A percentile compares a stretch with the other conserved stretches of the same genome.
Conservation (phyloP, 2,888 invertebrate genomes). For the Nomada hirtipes region DNA sequence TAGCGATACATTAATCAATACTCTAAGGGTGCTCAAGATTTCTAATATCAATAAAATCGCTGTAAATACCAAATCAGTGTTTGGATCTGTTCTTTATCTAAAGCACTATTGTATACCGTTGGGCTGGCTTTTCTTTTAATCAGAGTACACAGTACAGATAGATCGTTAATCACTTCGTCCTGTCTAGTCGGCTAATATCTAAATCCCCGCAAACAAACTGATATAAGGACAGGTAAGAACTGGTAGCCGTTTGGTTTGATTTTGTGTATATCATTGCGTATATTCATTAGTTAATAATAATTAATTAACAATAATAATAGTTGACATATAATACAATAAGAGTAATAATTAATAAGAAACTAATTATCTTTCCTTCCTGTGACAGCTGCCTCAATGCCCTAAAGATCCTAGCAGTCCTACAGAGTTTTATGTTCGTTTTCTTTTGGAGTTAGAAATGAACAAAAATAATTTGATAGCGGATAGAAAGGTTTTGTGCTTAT, state of each 20-base stretch:
- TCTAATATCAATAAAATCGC: conserved; percentile 20
- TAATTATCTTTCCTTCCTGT: conserved; percentile 82
- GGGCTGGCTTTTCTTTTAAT: background rate
- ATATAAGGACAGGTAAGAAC: conserved; percentile 3
- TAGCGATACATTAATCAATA: conserved; percentile 6
- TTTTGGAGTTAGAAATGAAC: conserved; percentile 40
- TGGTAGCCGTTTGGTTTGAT: conserved; percentile 75
- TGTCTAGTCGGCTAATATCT: background rate
- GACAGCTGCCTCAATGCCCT: conserved; percentile 85
- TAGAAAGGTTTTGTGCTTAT: conserved; percentile 42
- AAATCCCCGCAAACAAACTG: conserved; percentile 1
- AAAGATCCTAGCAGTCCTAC: conserved; percentile 82
- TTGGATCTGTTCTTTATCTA: conserved; percentile 12
- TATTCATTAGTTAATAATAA: conserved; percentile 78
- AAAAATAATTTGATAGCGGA: conserved; percentile 29
- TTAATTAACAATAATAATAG: conserved; percentile 81
- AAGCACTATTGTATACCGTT: background rate
- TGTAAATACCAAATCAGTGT: conserved; percentile 4
- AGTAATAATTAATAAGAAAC: conserved; percentile 82
- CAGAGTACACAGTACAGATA: background rate
- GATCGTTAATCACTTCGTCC: background rate
- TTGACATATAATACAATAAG: conserved; percentile 82
- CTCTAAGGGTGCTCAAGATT: background rate
- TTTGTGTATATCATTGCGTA: conserved; percentile 78
- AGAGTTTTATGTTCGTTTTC: conserved; percentile 74